Base-by-base conservation (phyloP, 2,113 vertebrate species). In the Otus sunia region DNA sequence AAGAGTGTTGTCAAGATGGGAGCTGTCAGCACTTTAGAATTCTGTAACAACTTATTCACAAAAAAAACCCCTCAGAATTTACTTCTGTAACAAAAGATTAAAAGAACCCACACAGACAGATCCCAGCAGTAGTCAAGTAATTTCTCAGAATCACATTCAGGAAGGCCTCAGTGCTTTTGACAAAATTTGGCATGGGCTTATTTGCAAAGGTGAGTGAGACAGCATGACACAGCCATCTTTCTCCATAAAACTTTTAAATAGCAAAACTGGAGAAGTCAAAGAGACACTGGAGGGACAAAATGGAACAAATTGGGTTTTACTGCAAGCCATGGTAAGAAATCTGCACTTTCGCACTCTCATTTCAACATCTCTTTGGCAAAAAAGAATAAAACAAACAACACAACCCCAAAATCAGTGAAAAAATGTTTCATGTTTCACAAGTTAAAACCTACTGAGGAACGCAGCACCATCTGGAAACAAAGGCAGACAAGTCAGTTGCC, bases 21-120 rank as follows among this genome's bases (percentile, higher is more conserved):
- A 94, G 78, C 89, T 96, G 90, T 88, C 93, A 95, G 60, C 77
- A 84, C 86, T 73, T 83, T 10, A 76, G 76, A 95, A 77, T 88
- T 80, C 62, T 84, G 39, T 92, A 80, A 87, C 92, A 91, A 90
- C 58, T 90, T 85, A 78, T 78, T 96, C 72, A 79, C 32, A 76
- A 75, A 86, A 58, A 36, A 49, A 12, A 29, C 29, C 6, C 16
- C 43, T 6, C 45, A 20, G 45, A 81, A 69, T 78, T 91, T 66
- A 92, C 32, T 94, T 89, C 82, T 91, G 22, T 52, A 90, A 83
- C 62, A 90, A 72, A 92, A 73, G 58, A 95, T n/a, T 66, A 2
- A 67, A 77, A 78, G 92, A 56, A 0, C 2, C 27, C 34, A 45
- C 32, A 79, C 12, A 75, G 39, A 78, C 37, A 81, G 36, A 94